These are phyloP conservation scores for Limnephilus auricula DNA, from an alignment of 2,888 invertebrate species.

Conservation along the genomic window DNA sequence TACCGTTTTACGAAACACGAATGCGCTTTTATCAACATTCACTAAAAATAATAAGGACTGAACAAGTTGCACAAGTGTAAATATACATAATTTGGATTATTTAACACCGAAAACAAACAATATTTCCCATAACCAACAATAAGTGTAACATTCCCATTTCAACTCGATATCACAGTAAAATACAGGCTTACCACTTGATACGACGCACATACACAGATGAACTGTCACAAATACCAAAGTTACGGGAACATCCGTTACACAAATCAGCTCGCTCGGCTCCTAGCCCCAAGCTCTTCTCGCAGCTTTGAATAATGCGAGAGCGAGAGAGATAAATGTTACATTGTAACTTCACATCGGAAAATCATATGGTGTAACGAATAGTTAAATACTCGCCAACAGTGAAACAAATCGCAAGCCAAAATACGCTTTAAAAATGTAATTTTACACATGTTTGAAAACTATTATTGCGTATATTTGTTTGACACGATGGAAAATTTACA, in stretches of 20 bases:
- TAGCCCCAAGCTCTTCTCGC: constrained; percentile 35
- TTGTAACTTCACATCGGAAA: constrained; percentile 17
- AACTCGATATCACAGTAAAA: constrained; percentile 59
- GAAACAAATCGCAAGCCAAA: not conserved
- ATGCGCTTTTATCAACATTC: constrained; percentile 41
- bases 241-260: constrained; percentile 62
- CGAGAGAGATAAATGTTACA: constrained; percentile 51
- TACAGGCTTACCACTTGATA: constrained; percentile 54
- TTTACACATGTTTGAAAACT: not conserved
- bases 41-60: constrained; percentile 39
- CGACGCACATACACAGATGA: constrained; percentile 55
- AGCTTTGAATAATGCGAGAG: not conserved
- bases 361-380: constrained; percentile 57
- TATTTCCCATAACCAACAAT: constrained; percentile 62
- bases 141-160: constrained; percentile 62
- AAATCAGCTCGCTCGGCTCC: constrained; percentile 23
- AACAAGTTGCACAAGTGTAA: constrained; percentile 28
- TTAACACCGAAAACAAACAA: constrained; percentile 62
- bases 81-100: constrained; percentile 49
- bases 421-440: not conserved
- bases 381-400: constrained; percentile 11
- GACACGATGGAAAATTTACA: not conserved
- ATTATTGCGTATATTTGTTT: not conserved
- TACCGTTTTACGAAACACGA: constrained; percentile 57
- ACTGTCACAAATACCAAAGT: constrained; percentile 56